Base-by-base conservation (phyloP, 2,113 vertebrate species). In the Menidia beryllina region DNA sequence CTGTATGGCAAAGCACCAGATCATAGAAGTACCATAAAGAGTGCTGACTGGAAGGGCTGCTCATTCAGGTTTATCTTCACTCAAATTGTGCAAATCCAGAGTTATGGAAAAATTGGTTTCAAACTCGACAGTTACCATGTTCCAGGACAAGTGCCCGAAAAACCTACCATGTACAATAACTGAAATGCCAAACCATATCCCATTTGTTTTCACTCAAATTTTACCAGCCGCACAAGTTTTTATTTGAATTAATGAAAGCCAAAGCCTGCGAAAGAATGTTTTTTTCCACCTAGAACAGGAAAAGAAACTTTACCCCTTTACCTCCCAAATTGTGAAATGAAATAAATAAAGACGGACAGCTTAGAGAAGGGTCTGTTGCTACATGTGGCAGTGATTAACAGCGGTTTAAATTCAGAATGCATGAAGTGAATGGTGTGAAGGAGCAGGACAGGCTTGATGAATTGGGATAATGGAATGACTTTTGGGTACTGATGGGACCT, bases 61-160 rank as follows among this genome's bases (percentile, higher is more conserved):
- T 15, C 15, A 19, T 55, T 4, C 36, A 57, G 21, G 68, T 77
- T 82, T 75, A 74, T 69, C 68, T 81, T 81, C 61, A 81, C 79
- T 82, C 58, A 63, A 54, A 57, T 63, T 79, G 59, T 66, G 26
- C 70, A 70, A 76, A 83, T n/a, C 71, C 75, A 65, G 86, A 86
- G 60, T 72, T 41, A 80, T 75, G 30, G 49, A 52, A 79, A 74
- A 86, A 86, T 79, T 76, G 41, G 64, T 82, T 79, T 55, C 88
- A 89, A 91, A 89, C 66, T 60, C 90, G 87, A 91, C 89, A 90
- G 91, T 91, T 90, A 87, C 84, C 88, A 85, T 80, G 80, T 92
- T 92, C 90, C 88, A 89, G 87, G 83, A 89, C 69, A 27, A 47
- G n/a, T 64, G 51, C 83, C 86, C 77, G n/a, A 72, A 81, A 82